phyloP scores from a whole-genome alignment of 2,888 invertebrate species.

The Drosophila villosipedis region DNA sequence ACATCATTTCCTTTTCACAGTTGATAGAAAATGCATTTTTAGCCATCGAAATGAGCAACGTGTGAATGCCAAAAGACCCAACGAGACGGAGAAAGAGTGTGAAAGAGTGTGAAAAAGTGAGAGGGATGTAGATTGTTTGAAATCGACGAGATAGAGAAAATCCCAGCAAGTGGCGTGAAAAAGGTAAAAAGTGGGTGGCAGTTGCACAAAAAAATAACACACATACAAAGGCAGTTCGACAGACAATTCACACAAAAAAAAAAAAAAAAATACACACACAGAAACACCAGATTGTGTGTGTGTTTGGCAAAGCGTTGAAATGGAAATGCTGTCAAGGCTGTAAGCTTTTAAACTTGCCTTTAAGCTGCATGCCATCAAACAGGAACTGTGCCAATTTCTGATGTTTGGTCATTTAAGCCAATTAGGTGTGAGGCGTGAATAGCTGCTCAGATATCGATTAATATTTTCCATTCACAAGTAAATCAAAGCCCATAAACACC shows the following conservation, averaged over 20 bases:
- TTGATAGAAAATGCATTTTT: constrained; percentile 81
- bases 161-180: constrained; percentile 50
- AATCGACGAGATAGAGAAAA: constrained; percentile 44
- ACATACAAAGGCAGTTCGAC: constrained; percentile 54
- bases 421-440: constrained; percentile 52
- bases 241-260: constrained; percentile 69
- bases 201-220: constrained; percentile 18
- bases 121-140: constrained; percentile 1
- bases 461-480: constrained; percentile 33
- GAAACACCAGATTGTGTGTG: constrained; percentile 23
- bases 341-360: constrained; percentile 22
- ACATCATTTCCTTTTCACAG: constrained; percentile 80
- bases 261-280: constrained; percentile 55
- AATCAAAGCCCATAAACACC: constrained; percentile 69
- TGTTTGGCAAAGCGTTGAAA: constrained; percentile 56
- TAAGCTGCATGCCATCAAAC: constrained; percentile 43
- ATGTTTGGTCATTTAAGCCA: constrained; percentile 31
- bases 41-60: constrained; percentile 75
- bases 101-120: no score
- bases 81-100: neutral
- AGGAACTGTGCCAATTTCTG: constrained; percentile 54
- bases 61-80: constrained; percentile 32
- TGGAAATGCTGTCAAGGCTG: constrained; percentile 59
- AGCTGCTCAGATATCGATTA: constrained; percentile 61
- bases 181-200: constrained; percentile 27